Evolutionary conservation across 92 coral and sea anemone species (phyloP), one percentile per base, ranked within the genome.

Genomic region (Palythoa grandis): DNA sequence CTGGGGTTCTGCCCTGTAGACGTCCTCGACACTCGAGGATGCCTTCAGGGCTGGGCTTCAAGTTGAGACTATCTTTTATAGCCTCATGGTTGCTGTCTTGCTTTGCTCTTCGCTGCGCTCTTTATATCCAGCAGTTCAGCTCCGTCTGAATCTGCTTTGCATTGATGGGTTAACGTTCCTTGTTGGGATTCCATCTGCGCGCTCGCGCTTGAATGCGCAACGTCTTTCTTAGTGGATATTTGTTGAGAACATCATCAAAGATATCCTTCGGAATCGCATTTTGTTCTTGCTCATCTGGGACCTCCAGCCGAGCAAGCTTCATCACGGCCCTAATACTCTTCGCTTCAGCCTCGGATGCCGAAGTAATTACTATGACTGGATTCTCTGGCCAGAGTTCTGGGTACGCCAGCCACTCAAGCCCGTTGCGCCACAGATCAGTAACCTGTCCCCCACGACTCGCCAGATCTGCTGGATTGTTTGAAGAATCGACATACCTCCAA

Each of bases 161-260:
- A 39, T 52, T 72, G 12, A 72, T 72, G 20, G 77, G 57, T n/a
- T n/a, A n/a, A n/a, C n/a, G n/a, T 20, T 54, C 77, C 39, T 54
- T 9, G 52, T 11, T 73, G 14, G 58, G 47, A 23, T 39, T 16
- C 76, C 84, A 86, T 43, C 87, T 43, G 23, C 52, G 13, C 50
- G 87, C 47, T 78, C 87, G 73, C 7, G 83, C 87, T 58, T 70
- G 74, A n/a, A 79, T 67, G 48, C 83, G 65, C 47, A 89, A 77
- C 20, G 87, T 86, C 54, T 79, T 82, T 7, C 72, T 84, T 52
- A 83, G 78, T 1, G 65, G 86, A 74, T 60, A 70, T n/a, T 43
- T 72, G 54, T 12, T 22, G 52, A 39, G 20, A 43, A 43, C 50
- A 0, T 72, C 77, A 20, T 72, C 77, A n/a, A 72, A 72, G 54